phyloP scores from a whole-genome alignment of 2,888 invertebrate genomes.

The Gasteruption jaculator region DNA sequence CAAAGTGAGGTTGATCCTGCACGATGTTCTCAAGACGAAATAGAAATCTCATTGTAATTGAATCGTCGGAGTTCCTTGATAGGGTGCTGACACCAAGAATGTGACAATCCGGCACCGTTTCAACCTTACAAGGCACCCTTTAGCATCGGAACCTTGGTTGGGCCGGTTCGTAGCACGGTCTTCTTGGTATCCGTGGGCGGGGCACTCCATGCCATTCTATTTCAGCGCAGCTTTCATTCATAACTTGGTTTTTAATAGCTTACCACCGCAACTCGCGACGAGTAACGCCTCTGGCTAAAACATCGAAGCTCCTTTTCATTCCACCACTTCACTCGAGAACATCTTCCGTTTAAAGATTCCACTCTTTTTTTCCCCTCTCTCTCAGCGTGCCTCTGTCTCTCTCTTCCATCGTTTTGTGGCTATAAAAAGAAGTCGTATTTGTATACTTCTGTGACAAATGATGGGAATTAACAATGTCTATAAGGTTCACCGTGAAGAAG shows the following conservation, averaged over 20 bases:
- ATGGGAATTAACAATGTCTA: constrained; percentile 12
- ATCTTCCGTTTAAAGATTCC: too few species aligned
- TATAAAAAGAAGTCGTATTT: not conserved
- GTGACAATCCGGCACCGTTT: constrained; percentile 38
- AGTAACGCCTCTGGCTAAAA: constrained; percentile 33
- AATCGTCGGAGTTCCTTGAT: constrained; percentile 41
- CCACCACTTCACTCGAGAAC: constrained; percentile 3
- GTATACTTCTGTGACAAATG: constrained; percentile 3
- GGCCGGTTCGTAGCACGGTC: too few species aligned
- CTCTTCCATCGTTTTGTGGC: not conserved
- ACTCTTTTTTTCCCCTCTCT: too few species aligned
- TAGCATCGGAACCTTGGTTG: constrained; percentile 23
- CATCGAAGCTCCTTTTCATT: constrained; percentile 18
- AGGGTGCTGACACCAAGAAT: constrained; percentile 37
- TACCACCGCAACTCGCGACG: constrained; percentile 27
- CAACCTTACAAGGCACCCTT: constrained; percentile 24
- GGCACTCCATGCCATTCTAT: constrained; percentile 48
- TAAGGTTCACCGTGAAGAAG: constrained; percentile 14
- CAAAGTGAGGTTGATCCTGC: too few species aligned
- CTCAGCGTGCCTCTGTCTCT: not conserved
- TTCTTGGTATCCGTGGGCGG: constrained; percentile 41
- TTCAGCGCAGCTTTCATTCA: constrained; percentile 50
- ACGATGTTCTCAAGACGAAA: too few species aligned
- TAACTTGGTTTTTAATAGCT: constrained; percentile 50
- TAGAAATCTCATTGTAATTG: constrained; percentile 44